Conservation (phyloP, 2,797 vertebrate genomes). For the Lycodopsis pacificus region DNA sequence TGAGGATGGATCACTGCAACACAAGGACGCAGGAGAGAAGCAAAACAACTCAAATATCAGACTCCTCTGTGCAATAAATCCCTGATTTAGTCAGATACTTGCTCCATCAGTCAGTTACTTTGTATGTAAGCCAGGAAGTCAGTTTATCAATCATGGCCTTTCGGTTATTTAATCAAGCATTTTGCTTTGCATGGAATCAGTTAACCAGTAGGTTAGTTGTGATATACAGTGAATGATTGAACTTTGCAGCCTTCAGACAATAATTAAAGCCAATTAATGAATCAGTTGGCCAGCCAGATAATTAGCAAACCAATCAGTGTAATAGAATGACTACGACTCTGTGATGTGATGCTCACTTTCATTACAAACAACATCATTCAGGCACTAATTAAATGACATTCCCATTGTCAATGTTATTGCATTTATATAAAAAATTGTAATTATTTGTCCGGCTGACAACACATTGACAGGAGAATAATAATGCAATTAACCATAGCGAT, state of each 20-base stretch:
- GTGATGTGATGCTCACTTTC: conserved; percentile 46
- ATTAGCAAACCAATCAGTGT: conserved; percentile 32
- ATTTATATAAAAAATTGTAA: conserved; percentile 28
- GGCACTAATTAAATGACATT: conserved; percentile 46
- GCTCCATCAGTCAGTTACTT: conserved; percentile 11
- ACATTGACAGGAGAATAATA: conserved; percentile 45
- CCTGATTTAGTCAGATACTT: conserved; percentile 12
- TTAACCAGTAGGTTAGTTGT: background rate
- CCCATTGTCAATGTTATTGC: conserved; percentile 39
- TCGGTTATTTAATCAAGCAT: background rate
- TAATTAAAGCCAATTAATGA: conserved; percentile 27
- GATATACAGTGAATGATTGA: conserved; percentile 9
- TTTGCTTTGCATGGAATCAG: background rate
- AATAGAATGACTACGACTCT: conserved; percentile 20
- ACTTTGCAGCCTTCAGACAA: conserved; percentile 7
- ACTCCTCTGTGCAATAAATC: conserved; percentile 16
- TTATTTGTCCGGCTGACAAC: conserved; percentile 45
- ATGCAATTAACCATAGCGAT: conserved; percentile 40
- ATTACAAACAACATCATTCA: conserved; percentile 51
- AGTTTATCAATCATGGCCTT: conserved; percentile 11
- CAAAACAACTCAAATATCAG: conserved; percentile 10
- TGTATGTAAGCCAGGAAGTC: background rate
- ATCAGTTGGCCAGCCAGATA: conserved; percentile 26
- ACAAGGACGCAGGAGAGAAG: conserved; percentile 44
- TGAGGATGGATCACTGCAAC: conserved; percentile 49